A percentile compares a stretch with the other conserved stretches of the same genome.
These are phyloP conservation scores for Alsophila aescularia DNA, from an alignment of 2,888 invertebrate species.

Conservation along the genomic window DNA sequence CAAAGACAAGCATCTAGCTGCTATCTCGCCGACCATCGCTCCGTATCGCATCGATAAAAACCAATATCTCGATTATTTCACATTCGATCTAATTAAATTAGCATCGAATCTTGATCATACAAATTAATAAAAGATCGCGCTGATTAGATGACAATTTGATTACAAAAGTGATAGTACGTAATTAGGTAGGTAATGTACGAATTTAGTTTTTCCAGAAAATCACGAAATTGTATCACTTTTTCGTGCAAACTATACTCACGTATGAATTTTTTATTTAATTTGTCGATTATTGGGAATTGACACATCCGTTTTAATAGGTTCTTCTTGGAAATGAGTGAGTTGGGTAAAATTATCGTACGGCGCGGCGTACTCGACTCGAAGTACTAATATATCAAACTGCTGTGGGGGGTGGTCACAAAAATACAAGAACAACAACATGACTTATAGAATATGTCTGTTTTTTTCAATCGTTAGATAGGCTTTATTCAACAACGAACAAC, in stretches of 20 bases:
- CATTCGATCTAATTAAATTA: slow-evolving; percentile 56
- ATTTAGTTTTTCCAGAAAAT: slow-evolving; percentile 26
- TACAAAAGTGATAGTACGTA: slow-evolving; percentile 33
- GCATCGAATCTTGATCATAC: slow-evolving; percentile 48
- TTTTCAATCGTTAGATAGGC: too few relatives aligned
- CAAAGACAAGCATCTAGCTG: slow-evolving; percentile 17
- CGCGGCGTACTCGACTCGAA: too few relatives aligned
- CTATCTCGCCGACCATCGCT: slow-evolving; percentile 26
- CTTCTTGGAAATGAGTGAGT: neutral
- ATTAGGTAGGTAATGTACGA: slow-evolving; percentile 28
- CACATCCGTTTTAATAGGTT: neutral
- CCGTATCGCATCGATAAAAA: slow-evolving; percentile 30
- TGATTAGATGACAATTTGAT: slow-evolving; percentile 50
- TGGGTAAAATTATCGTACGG: too few relatives aligned
- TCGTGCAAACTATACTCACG: neutral
- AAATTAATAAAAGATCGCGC: slow-evolving; percentile 40
- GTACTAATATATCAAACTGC: too few relatives aligned
- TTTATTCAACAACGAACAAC: too few relatives aligned
- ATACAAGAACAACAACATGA: too few relatives aligned
- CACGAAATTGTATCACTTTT: slow-evolving; percentile 13
- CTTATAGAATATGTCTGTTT: too few relatives aligned
- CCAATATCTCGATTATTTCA: slow-evolving; percentile 43
- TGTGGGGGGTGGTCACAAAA: too few relatives aligned
- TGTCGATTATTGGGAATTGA: slow-evolving; percentile 6
- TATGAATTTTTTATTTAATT: slow-evolving; percentile 5